Conservation (phyloP, 2,113 vertebrate genomes). For the Irena cyanogastra region DNA sequence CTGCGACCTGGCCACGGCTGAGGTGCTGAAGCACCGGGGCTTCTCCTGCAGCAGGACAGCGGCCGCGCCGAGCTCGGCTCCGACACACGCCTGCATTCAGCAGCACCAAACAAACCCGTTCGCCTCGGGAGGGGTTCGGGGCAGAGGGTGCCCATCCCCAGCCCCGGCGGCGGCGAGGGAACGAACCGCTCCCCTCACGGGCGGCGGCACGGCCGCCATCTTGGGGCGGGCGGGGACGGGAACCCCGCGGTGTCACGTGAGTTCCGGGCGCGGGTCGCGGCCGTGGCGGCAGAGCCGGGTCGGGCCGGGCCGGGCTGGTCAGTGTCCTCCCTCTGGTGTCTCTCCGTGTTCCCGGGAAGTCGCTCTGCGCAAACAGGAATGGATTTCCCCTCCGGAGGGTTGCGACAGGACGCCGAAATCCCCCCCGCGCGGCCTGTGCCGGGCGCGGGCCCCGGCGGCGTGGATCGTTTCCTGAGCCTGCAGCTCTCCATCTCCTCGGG, state of each 20-base stretch:
- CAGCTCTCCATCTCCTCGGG: constrained; percentile 61
- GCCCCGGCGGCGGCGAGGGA: fast-evolving
- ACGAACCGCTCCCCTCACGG: fast-evolving
- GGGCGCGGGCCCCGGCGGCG: not conserved
- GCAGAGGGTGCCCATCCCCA: fast-evolving
- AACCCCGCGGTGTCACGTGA: not conserved
- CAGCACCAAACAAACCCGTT: not conserved
- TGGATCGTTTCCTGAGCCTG: constrained; percentile 48
- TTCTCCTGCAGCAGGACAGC: not conserved
- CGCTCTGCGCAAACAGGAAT: not conserved
- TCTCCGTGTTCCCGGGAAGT: fast-evolving
- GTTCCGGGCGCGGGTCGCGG: not conserved
- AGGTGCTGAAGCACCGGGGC: fast-evolving
- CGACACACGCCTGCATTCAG: not conserved
- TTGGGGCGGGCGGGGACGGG: fast-evolving
- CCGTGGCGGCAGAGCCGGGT: not conserved
- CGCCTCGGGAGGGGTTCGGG: fast-evolving
- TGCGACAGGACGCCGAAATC: not conserved
- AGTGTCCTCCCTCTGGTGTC: fast-evolving
- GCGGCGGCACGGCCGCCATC: not conserved
- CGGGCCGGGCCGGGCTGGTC: fast-evolving
- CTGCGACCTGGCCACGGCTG: not conserved
- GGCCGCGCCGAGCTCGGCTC: not conserved
- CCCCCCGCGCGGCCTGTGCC: not conserved
- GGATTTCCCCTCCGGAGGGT: not conserved